Base-by-base conservation (phyloP, 2,113 vertebrate species). In the Vimba vimba region DNA sequence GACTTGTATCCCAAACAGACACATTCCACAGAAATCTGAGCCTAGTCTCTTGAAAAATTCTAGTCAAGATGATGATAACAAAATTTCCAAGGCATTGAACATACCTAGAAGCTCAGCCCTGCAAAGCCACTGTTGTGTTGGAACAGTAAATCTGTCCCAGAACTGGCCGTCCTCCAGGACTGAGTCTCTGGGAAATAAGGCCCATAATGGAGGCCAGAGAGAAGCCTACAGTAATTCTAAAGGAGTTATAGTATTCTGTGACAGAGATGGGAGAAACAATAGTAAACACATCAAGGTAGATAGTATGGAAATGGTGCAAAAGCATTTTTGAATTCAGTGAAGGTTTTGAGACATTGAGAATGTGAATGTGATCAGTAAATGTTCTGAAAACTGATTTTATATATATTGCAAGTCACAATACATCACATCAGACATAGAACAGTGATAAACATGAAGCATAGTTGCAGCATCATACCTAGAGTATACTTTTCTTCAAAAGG, bases 161-260 rank as follows among this genome's bases (percentile, higher is more conserved):
- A 82, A 68, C 79, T 81, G 36, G 59, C 43, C n/a, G 79, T 66
- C 13, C 79, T 80, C 79, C 36, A 43, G 78, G n/a, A 60, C 12
- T 25, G 10, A 43, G 77, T 60, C 57, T 79, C 55, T 79, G 23
- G 77, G 12, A 79, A 60, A 57, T 6, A 57, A 36, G 27, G 75
- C 75, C 52, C 50, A 36, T 23, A 57, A 1, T 47, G 4, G 23
- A 79, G 36, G 55, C 23, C 21, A 79, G 78, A 45, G 57, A 62
- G 57, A 43, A 0, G 12, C 33, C 57, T 43, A 62, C 57, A 71
- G 30, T 59, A 33, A 59, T 79, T 59, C 15, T 39, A 23, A 59
- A 52, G 25, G 11, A 75, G 73, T 25, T 73, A 73, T 43, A 43
- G 69, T 43, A 1, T 4, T 43, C 19, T 50, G 73, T 27, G 73